Evolutionary conservation across 2,888 invertebrate genomes (phyloP).

Genomic region (Habrosyne pyritoides): DNA sequence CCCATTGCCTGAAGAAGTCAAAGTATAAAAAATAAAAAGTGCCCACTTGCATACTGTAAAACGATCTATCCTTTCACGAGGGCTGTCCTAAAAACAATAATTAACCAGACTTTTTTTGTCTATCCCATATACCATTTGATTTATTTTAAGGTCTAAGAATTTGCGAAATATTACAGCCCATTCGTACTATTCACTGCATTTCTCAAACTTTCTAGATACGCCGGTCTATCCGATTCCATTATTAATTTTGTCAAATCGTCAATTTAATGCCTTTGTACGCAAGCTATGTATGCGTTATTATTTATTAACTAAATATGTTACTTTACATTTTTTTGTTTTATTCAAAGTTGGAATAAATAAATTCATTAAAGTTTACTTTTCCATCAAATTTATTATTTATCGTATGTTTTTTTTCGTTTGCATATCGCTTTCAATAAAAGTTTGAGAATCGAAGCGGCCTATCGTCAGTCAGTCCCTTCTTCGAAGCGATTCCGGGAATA

Average conservation of each 20-base stretch:
- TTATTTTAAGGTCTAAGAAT: conserved; percentile 79
- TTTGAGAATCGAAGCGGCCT: conserved; percentile 54
- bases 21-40: conserved; percentile 1
- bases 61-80: conserved; percentile 72
- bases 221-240: neutral
- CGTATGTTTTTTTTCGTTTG: neutral
- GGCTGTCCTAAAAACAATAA: conserved; percentile 70
- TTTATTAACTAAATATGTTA: no score
- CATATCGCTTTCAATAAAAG: conserved; percentile 25
- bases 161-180: conserved; percentile 78
- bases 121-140: conserved; percentile 78
- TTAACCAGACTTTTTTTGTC: conserved; percentile 79
- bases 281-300: no score
- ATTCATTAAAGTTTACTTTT: no score
- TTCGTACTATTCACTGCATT: conserved; percentile 51
- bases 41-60: conserved; percentile 43
- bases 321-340: no score
- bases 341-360: neutral
- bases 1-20: no score
- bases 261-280: no score
- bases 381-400: neutral
- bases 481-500: conserved; percentile 69
- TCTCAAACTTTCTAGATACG: conserved; percentile 47
- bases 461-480: conserved; percentile 41
- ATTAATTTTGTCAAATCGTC: no score